A percentile compares a stretch with the other conserved stretches of the same genome.
Conservation (phyloP, 1,140 invertebrate genomes). For the Oedothorax gibbosus region DNA sequence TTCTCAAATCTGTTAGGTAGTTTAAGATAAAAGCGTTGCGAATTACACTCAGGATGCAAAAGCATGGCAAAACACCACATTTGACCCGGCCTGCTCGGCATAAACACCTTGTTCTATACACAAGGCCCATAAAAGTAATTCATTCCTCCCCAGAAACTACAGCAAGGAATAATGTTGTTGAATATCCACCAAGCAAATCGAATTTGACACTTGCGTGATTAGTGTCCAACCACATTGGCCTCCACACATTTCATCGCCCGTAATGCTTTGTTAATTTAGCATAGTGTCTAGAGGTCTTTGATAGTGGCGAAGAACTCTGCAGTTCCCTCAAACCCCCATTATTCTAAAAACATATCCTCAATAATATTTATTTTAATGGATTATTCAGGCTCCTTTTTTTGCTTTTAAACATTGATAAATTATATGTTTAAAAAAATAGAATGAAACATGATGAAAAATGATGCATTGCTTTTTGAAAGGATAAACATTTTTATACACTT, state of each 20-base stretch:
- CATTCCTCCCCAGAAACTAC: background rate
- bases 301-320: background rate
- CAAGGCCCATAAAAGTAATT: slow-evolving; percentile 35
- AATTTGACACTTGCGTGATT: slow-evolving; percentile 50
- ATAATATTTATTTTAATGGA: background rate
- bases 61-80: too few species aligned
- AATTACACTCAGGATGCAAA: background rate
- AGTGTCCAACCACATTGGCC: slow-evolving; percentile 41
- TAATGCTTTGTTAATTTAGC: slow-evolving; percentile 29
- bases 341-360: slow-evolving; percentile 25
- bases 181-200: slow-evolving; percentile 26
- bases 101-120: slow-evolving; percentile 1
- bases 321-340: background rate
- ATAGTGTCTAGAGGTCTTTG: background rate
- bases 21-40: slow-evolving; percentile 6
- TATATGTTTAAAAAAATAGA: too few species aligned
- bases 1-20: background rate
- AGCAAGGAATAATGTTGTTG: slow-evolving; percentile 12
- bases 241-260: slow-evolving; percentile 42
- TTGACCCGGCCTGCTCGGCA: background rate
- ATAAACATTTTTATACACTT: too few species aligned
- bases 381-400: too few species aligned
- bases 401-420: too few species aligned
- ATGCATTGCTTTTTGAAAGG: too few species aligned
- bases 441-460: too few species aligned